These are phyloP conservation scores for Maniola jurtina DNA, from an alignment of 1,140 invertebrate genomes.

Conservation along the genomic window DNA sequence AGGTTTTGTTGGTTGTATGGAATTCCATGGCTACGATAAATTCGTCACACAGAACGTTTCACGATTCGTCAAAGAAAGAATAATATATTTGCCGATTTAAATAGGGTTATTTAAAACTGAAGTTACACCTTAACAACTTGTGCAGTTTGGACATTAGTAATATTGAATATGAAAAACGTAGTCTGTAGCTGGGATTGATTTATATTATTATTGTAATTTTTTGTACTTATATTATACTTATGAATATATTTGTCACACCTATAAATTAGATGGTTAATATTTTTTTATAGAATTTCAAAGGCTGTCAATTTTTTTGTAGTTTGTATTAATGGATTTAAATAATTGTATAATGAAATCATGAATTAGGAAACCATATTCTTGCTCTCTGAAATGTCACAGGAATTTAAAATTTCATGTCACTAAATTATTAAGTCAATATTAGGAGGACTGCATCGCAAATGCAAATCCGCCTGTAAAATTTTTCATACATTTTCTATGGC, in stretches of 20 bases:
- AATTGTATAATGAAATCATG: conserved; percentile 1
- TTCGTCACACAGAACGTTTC: not conserved
- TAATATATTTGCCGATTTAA: too few species aligned
- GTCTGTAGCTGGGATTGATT: too few species aligned
- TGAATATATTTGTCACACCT: too few species aligned
- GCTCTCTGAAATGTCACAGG: conserved; percentile 3
- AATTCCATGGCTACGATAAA: not conserved
- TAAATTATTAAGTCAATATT: not conserved
- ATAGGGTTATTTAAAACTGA: too few species aligned
- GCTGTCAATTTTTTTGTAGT: not conserved
- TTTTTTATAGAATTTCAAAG: conserved; percentile 1
- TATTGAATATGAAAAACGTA: too few species aligned
- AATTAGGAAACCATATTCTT: not conserved
- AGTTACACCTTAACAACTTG: too few species aligned
- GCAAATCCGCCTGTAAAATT: not conserved
- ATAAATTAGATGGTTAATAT: not conserved
- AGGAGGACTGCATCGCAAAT: conserved; percentile 5
- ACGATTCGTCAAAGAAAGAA: too few species aligned
- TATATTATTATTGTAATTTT: too few species aligned
- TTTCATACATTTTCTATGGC: not conserved
- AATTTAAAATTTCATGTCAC: not conserved
- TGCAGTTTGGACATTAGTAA: too few species aligned
- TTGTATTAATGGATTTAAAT: conserved; percentile 2
- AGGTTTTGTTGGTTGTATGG: not conserved
- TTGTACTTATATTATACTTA: too few species aligned